phyloP scores from a whole-genome alignment of 2,797 vertebrate species.

The Enteromius mattozi region DNA sequence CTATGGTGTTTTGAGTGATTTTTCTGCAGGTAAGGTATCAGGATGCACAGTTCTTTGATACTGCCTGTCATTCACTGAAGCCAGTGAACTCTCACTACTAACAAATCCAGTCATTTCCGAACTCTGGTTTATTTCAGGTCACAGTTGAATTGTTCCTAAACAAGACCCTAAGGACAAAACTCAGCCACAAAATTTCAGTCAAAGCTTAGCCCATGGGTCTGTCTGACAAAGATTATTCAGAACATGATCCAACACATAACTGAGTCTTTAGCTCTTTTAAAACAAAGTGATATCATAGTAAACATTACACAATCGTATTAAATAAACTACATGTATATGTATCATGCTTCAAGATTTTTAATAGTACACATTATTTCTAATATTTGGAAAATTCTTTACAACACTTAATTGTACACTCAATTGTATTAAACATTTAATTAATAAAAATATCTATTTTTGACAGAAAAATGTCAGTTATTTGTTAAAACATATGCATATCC shows the following conservation, averaged over 20 bases:
- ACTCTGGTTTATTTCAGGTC: conserved; percentile 23
- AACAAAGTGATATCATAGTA: neutral
- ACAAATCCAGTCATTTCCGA: neutral
- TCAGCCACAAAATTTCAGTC: conserved; percentile 2
- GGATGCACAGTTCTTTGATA: neutral
- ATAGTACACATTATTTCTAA: neutral
- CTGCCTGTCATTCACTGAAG: neutral
- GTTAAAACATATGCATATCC: neutral
- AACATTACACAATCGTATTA: neutral
- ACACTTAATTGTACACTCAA: too few relatives aligned
- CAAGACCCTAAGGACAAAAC: conserved; percentile 15
- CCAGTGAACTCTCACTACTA: neutral
- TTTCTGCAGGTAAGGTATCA: neutral
- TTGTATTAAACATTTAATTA: too few relatives aligned
- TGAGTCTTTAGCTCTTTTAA: neutral
- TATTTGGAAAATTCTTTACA: neutral
- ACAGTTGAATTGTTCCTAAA: neutral
- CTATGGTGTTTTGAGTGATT: neutral
- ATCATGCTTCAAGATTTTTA: too few relatives aligned
- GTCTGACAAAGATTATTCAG: neutral
- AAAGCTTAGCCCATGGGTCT: neutral
- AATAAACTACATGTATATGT: neutral
- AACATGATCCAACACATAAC: neutral
- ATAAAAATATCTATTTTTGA: too few relatives aligned
- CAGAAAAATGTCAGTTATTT: neutral